These are phyloP conservation scores for Euborellia annulipes DNA, from an alignment of 1,140 invertebrate species.

Conservation along the genomic window DNA sequence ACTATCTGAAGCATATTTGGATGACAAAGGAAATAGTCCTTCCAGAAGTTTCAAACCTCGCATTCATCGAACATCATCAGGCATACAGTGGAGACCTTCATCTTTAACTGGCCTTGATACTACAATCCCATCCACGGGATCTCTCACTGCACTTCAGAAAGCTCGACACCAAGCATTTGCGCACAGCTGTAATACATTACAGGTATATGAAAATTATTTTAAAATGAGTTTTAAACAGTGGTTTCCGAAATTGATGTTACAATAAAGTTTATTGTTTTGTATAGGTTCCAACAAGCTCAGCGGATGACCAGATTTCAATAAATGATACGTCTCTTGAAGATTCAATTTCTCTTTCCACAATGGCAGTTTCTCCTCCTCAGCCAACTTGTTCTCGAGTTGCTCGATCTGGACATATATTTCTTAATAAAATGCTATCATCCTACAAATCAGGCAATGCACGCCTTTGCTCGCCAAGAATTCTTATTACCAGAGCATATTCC, in stretches of 20 bases:
- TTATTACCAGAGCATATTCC: slow-evolving; percentile 51
- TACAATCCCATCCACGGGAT: neutral
- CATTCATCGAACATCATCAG: slow-evolving; percentile 29
- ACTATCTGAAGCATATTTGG: slow-evolving; percentile 45
- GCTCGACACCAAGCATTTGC: slow-evolving; percentile 1
- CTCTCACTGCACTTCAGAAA: neutral
- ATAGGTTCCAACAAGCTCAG: no score
- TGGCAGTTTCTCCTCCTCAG: slow-evolving; percentile 18
- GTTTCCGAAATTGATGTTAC: no score
- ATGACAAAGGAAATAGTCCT: slow-evolving; percentile 22
- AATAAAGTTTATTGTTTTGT: no score
- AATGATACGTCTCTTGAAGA: neutral
- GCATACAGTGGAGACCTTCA: slow-evolving; percentile 24
- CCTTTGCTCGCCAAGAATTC: slow-evolving; percentile 43
- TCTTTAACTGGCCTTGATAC: slow-evolving; percentile 20
- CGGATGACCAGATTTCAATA: neutral
- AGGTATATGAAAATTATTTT: slow-evolving; percentile 20
- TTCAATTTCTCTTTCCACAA: slow-evolving; percentile 16
- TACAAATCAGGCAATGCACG: slow-evolving; percentile 11
- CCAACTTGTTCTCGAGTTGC: slow-evolving; percentile 4
- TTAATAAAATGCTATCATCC: no score
- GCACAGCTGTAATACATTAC: slow-evolving; percentile 32
- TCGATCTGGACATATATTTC: neutral
- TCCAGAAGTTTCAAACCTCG: slow-evolving; percentile 21
- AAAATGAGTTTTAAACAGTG: no score